Percentiles rank a stretch among this genome's conserved stretches.
These are phyloP conservation scores for Alethe diademata DNA, from an alignment of 2,113 vertebrate species.

Conservation along the genomic window DNA sequence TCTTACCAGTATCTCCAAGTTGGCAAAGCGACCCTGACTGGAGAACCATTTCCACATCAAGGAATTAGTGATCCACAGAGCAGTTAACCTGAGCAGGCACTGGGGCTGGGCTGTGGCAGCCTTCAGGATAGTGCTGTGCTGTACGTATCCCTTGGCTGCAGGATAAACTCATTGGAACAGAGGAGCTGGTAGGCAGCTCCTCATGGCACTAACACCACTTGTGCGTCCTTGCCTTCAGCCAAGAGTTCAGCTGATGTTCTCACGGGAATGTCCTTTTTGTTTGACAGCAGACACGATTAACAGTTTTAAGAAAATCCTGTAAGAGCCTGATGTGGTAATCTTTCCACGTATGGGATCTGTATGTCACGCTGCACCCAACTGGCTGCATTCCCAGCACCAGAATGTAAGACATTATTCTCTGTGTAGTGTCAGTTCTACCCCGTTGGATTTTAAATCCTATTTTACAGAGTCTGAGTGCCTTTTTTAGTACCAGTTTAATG, in stretches of 20 bases:
- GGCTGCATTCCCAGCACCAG: neutral
- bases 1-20: neutral
- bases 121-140: neutral
- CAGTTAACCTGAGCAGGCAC: neutral
- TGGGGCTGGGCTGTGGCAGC: neutral
- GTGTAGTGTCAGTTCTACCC: neutral
- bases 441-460: neutral
- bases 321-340: neutral
- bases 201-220: neutral
- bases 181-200: neutral
- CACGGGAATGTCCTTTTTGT: neutral
- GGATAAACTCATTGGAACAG: neutral
- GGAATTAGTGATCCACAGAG: neutral
- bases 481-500: neutral
- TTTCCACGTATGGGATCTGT: fast-evolving
- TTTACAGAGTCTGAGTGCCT: neutral
- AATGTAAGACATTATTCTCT: neutral
- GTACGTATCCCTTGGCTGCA: fast-evolving
- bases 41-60: neutral
- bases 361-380: neutral
- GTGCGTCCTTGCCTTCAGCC: neutral
- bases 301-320: neutral
- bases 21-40: neutral
- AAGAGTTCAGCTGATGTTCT: neutral
- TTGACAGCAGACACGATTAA: neutral